Percentiles rank a stretch among this genome's conserved stretches.
These are phyloP conservation scores for Harpalus rufipes DNA, from an alignment of 2,888 invertebrate species.

Conservation along the genomic window DNA sequence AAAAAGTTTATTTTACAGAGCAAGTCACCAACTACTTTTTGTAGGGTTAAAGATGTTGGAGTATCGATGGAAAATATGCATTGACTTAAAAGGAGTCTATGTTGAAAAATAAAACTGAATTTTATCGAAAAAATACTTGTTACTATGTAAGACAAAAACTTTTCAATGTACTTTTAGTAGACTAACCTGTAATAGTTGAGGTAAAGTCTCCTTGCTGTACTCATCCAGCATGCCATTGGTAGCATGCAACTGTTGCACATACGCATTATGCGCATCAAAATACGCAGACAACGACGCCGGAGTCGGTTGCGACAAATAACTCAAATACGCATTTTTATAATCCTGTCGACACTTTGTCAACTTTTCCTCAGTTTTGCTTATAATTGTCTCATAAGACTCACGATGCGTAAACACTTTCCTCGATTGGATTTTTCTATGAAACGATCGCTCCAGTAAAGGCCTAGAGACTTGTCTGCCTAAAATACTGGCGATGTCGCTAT, in stretches of 20 bases:
- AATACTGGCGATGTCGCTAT: slow-evolving; percentile 90
- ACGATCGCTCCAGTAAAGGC: slow-evolving; percentile 91
- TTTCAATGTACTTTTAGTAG: no score
- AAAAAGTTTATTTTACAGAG: no score
- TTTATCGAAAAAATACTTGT: no score
- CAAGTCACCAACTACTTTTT: no score
- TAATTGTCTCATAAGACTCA: slow-evolving; percentile 92
- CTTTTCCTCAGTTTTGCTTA: slow-evolving; percentile 91
- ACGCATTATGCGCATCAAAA: slow-evolving; percentile 95
- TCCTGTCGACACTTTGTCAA: slow-evolving; percentile 89
- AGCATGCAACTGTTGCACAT: slow-evolving; percentile 94
- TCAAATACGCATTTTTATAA: slow-evolving; percentile 91
- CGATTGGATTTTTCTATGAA: slow-evolving; percentile 94
- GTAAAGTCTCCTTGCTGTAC: slow-evolving; percentile 91
- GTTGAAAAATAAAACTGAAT: no score
- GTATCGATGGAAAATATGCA: no score
- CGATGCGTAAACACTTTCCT: slow-evolving; percentile 94
- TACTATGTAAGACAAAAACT: no score
- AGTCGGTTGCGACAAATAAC: slow-evolving; percentile 86
- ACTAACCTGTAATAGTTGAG: slow-evolving; percentile 88
- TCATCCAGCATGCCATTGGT: slow-evolving; percentile 96
- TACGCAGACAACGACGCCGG: slow-evolving; percentile 87
- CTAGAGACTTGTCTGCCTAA: slow-evolving; percentile 88
- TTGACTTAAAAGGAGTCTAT: no score
- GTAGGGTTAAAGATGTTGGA: no score